These are phyloP conservation scores for Gobio gobio DNA, from an alignment of 2,113 vertebrate genomes.

Conservation along the genomic window DNA sequence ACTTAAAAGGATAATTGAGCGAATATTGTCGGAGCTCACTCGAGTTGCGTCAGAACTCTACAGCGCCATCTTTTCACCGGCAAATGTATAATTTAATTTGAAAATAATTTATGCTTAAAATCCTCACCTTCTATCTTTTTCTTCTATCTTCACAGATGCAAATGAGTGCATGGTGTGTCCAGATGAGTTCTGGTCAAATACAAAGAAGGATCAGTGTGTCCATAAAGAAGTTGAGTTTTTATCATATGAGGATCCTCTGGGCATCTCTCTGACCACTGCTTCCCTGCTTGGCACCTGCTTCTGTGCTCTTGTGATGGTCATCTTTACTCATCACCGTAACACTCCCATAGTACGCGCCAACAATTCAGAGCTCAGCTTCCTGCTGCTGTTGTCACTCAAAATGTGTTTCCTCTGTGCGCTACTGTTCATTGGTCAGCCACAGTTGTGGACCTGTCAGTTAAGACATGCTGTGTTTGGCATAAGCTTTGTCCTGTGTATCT, in stretches of 20 bases:
- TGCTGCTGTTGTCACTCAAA: no score
- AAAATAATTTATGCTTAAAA: background rate
- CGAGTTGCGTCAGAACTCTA: no score
- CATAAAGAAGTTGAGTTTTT: background rate
- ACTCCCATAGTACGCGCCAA: background rate
- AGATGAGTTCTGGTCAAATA: conserved; percentile 58
- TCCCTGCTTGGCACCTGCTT: conserved; percentile 55
- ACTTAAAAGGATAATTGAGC: no score
- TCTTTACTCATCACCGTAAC: conserved; percentile 57
- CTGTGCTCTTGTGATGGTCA: conserved; percentile 49
- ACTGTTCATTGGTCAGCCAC: no score
- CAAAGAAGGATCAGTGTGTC: conserved; percentile 19
- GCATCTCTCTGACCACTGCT: background rate
- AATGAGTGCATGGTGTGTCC: conserved; percentile 50
- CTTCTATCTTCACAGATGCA: conserved; percentile 37
- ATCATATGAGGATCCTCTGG: background rate
- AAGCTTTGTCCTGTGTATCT: no score
- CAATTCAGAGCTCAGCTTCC: no score
- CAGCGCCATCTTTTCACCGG: no score
- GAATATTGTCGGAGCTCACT: no score
- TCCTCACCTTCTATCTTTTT: background rate
- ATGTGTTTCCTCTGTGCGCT: no score
- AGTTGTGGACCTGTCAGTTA: no score
- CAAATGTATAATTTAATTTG: background rate
- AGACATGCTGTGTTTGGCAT: no score